Percentiles rank a stretch among this genome's conserved stretches.
These are phyloP conservation scores for Abrostola tripartita DNA, from an alignment of 2,888 invertebrate genomes.

Conservation along the genomic window DNA sequence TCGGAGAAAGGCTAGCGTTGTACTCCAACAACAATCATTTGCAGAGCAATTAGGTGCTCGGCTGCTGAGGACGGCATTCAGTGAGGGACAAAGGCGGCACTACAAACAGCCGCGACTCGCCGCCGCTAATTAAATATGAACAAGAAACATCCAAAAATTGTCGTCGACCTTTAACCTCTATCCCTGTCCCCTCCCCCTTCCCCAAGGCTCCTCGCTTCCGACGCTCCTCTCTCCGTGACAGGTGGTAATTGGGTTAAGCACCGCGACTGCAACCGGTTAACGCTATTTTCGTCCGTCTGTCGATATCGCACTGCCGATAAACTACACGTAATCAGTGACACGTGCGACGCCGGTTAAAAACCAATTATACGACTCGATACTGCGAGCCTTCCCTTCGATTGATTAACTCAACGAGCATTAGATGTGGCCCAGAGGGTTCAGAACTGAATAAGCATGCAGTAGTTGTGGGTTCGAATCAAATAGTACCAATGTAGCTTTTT, in stretches of 20 bases:
- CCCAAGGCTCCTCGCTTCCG: not conserved
- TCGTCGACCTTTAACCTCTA: conserved; percentile 28
- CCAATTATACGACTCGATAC: conserved; percentile 30
- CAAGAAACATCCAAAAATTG: conserved; percentile 53
- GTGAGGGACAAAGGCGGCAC: conserved; percentile 33
- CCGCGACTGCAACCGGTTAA: conserved; percentile 36
- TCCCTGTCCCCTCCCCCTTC: not conserved
- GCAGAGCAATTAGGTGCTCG: conserved; percentile 23
- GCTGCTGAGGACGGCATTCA: conserved; percentile 19
- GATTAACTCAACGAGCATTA: too few relatives aligned
- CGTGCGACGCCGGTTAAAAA: conserved; percentile 19
- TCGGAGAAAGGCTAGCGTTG: not conserved
- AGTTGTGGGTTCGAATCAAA: too few relatives aligned
- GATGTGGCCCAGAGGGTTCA: too few relatives aligned
- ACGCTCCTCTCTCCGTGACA: conserved; percentile 4
- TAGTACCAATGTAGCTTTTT: too few relatives aligned
- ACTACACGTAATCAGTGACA: conserved; percentile 35
- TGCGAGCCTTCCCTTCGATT: not conserved
- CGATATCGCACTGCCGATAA: conserved; percentile 35
- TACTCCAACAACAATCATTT: conserved; percentile 27
- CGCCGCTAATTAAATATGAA: conserved; percentile 51
- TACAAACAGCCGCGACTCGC: conserved; percentile 32
- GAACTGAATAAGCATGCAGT: too few relatives aligned
- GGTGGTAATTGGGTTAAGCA: conserved; percentile 51
- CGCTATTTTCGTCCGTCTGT: conserved; percentile 37